Evolutionary conservation across 2,888 invertebrate species (phyloP).

Genomic region (Pristionchus japonicus): DNA sequence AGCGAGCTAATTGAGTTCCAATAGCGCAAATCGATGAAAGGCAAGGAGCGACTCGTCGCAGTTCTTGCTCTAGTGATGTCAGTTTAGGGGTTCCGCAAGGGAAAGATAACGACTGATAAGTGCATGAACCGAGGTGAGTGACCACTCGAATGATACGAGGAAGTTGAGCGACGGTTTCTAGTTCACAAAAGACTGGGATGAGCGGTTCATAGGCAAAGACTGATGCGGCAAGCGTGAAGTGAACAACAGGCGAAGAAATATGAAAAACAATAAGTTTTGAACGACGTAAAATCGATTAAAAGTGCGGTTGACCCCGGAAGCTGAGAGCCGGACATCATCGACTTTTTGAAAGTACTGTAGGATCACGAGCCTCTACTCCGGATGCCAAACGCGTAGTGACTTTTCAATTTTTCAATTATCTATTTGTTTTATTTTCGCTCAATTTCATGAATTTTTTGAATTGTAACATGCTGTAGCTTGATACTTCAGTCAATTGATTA

Average conservation of each 20-base stretch:
- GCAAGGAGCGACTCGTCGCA: background rate
- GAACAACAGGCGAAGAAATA: background rate
- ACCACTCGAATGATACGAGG: too few relatives aligned
- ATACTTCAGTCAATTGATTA: too few relatives aligned
- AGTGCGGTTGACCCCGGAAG: conserved; percentile 1
- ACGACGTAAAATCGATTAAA: background rate
- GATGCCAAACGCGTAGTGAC: background rate
- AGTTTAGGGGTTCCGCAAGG: background rate
- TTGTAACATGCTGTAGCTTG: too few relatives aligned
- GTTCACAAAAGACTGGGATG: background rate
- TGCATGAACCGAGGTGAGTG: too few relatives aligned
- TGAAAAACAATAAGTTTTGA: background rate
- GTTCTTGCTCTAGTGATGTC: background rate
- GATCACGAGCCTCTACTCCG: background rate
- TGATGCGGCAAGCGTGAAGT: background rate
- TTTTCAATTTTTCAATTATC: background rate
- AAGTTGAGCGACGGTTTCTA: background rate
- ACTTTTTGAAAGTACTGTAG: conserved; percentile 5
- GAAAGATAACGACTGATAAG: background rate
- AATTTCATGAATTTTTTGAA: too few relatives aligned
- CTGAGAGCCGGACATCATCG: background rate
- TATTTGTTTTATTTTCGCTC: background rate
- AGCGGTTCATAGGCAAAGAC: background rate
- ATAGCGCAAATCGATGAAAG: background rate
- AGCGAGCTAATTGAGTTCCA: background rate